Base-by-base conservation (phyloP, 2,888 invertebrate species). In the Epinotia bilunana region DNA sequence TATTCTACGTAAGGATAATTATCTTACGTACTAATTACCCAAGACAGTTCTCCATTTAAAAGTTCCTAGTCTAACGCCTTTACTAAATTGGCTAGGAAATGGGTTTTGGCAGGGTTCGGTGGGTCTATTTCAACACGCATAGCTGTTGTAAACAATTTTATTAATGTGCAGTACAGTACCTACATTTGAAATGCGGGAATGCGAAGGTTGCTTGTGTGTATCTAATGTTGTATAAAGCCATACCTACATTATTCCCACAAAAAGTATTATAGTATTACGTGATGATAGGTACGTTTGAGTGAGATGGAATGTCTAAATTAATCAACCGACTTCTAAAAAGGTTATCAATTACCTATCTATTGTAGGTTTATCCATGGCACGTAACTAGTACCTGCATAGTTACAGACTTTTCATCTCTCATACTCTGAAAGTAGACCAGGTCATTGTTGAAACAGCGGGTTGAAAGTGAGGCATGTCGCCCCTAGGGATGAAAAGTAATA, bases 61-160 rank as follows among this genome's bases (percentile, higher is more conserved):
- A 55, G 33, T 28, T 58, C 33, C 46, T 57, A 53, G 65, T 33
- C 62, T 67, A 62, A 72, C 62, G 72, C 20, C n/a, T 61, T 71
- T 57, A 46, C 65, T 67, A 72, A 75, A 75, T 75, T 46, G 55
- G 67, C 70, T 65, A 74, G 60, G 60, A 65, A 75, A 75, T 67
- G 67, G 61, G 18, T 65, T 33, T 72, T 75, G 75, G 75, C 75
- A 75, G 61, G 18, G 75, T 23, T 23, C 6, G 60, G 64, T 39
- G 39, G 60, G 71, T 65, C 67, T 72, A 75, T 75, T 72, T 75
- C 67, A 61, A 72, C 71, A 20, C 23, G 28, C 33, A 33, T 53
- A 63, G 18, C 72, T 60, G 65, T 53, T 57, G 61, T 72, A 77
- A 75, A 75, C 72, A 75, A 18, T 64, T 58, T 12, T 64, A 60